phyloP scores from a whole-genome alignment of 2,113 vertebrate species.

The Zosterops hypoxanthus region DNA sequence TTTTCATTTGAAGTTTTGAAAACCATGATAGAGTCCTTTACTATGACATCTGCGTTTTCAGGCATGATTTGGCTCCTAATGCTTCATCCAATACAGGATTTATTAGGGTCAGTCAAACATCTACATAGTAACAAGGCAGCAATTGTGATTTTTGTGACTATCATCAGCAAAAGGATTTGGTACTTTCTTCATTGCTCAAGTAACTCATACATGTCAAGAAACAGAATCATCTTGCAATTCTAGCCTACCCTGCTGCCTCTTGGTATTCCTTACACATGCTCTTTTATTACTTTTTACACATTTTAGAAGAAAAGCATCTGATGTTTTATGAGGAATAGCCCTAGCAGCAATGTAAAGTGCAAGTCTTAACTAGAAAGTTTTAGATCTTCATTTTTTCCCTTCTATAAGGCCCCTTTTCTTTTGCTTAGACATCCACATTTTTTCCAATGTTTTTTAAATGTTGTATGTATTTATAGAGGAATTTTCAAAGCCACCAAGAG shows the following conservation, averaged over 20 bases:
- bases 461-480: background rate
- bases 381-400: background rate
- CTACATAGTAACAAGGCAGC: background rate
- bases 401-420: background rate
- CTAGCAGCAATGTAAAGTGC: background rate
- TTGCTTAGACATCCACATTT: background rate
- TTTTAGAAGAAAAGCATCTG: background rate
- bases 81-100: background rate
- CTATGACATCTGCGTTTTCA: background rate
- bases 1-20: background rate
- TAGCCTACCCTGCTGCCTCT: background rate
- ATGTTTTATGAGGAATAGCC: background rate
- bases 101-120: background rate
- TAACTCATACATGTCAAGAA: background rate
- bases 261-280: background rate
- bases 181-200: background rate
- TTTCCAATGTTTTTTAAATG: background rate
- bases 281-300: background rate
- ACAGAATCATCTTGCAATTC: background rate
- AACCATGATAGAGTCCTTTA: background rate
- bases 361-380: background rate
- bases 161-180: background rate
- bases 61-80: background rate
- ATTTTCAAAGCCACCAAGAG: constrained; percentile 38
- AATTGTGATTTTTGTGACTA: background rate